A percentile compares a stretch with the other conserved stretches of the same genome.
Evolutionary conservation across 2,113 vertebrate species (phyloP).

Genomic region (Verasper variegatus): DNA sequence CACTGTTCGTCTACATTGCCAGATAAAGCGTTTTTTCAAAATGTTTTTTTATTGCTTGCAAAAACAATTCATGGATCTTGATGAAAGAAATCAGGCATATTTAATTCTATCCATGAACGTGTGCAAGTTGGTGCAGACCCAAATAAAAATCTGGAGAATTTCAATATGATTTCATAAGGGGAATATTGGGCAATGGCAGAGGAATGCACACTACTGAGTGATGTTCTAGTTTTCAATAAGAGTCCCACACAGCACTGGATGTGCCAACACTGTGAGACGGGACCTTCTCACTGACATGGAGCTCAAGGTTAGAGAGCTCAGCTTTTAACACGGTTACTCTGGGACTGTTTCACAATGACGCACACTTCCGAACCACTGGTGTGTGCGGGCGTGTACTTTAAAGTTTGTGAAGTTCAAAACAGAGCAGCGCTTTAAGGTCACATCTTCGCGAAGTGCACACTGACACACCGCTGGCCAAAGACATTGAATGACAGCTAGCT

Average conservation of each 20-base stretch:
- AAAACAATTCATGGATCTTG: too few relatives aligned
- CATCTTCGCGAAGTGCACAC: too few relatives aligned
- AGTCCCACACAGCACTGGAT: background rate
- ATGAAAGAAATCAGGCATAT: too few relatives aligned
- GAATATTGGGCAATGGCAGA: too few relatives aligned
- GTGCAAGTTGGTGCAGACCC: too few relatives aligned
- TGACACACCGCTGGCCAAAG: slow-evolving; percentile 5
- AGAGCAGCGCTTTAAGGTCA: background rate
- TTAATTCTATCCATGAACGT: too few relatives aligned
- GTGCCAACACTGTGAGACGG: background rate
- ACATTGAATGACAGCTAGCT: slow-evolving; percentile 51
- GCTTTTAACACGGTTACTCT: background rate
- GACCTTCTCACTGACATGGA: background rate
- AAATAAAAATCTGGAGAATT: too few relatives aligned
- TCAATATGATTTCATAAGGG: too few relatives aligned
- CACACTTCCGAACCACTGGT: accelerated
- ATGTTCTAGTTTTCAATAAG: background rate
- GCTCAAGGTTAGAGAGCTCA: slow-evolving; percentile 62
- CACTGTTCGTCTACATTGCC: too few relatives aligned
- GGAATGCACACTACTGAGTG: too few relatives aligned
- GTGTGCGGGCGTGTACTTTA: accelerated
- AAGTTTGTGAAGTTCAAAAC: accelerated
- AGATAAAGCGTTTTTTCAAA: too few relatives aligned
- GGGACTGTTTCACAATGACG: accelerated
- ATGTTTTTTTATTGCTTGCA: too few relatives aligned